Base-by-base conservation (phyloP, 2,113 vertebrate species). In the Zosterops hypoxanthus region DNA sequence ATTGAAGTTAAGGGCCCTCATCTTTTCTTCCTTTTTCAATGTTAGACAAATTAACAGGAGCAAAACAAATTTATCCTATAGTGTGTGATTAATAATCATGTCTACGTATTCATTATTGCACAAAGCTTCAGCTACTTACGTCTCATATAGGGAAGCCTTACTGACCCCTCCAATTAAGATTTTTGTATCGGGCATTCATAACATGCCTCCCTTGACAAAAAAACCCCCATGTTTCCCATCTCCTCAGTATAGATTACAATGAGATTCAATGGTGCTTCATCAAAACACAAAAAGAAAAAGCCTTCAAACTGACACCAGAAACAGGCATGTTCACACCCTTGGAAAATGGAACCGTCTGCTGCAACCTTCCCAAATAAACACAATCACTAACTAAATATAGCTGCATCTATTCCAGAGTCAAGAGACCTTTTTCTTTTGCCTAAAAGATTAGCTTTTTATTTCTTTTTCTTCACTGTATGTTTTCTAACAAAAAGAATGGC, bases 321-420 rank as follows among this genome's bases (percentile, higher is more conserved):
- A 65, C 12, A 42, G 12, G 47, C 6, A 61, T 22, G 47, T 31
- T 85, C n/a, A 17, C 22, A 11, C 44, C 81, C 41, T 42, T 2
- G 8, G 36, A 39, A 91, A 91, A 49, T 39, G 2, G 60, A 81
- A 94, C 49, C 17, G 9, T 33, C 47, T 92, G 64, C 70, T 61
- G 22, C 53, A 50, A 81, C 60, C 57, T 92, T 96, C 82, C 87
- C 36, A 91, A 97, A 95, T 75, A 97, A 95, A 61, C 46, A 6
- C 14, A 61, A 65, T 31, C 6, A 12, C 60, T 81, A 84, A 59
- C 17, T 56, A 63, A 78, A 50, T 9, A 56, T 23, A 80, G 18
- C 44, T 34, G 39, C 36, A 57, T 91, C 93, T 53, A 75, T 76
- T 36, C 41, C 72, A 76, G 66, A 70, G 61, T 86, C 39, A 94